These are phyloP conservation scores for Hippolais icterina DNA, from an alignment of 2,113 vertebrate genomes.

Conservation along the genomic window DNA sequence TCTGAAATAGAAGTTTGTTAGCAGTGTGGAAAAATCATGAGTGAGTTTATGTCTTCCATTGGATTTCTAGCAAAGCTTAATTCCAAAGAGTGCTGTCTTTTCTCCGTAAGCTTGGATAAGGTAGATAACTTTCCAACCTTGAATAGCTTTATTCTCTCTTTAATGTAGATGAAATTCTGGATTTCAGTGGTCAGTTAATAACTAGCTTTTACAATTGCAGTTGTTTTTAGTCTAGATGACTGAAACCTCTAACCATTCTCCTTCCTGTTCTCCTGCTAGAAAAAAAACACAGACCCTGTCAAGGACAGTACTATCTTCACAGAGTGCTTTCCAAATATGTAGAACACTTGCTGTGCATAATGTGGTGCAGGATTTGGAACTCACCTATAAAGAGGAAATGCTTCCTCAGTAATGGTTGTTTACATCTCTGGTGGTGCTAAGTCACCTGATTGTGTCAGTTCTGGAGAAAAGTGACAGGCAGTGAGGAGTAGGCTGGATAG, in stretches of 20 bases:
- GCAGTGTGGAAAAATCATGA: not conserved
- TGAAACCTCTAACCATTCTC: not conserved
- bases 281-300: not conserved
- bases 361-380: not conserved
- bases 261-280: not conserved
- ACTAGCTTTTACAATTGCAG: not conserved
- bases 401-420: not conserved
- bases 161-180: not conserved
- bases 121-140: not conserved
- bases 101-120: not conserved
- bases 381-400: accelerated
- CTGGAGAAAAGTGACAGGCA: not conserved
- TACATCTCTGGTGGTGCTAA: accelerated
- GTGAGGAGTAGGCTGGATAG: not conserved
- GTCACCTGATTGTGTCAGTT: not conserved
- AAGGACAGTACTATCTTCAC: not conserved
- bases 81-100: not conserved
- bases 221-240: not conserved
- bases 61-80: not conserved
- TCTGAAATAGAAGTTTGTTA: not conserved
- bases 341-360: not conserved
- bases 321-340: not conserved
- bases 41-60: not conserved
- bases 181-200: not conserved
- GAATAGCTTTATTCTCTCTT: not conserved